phyloP scores from a whole-genome alignment of 1,140 invertebrate species.

The Drosophila orena region DNA sequence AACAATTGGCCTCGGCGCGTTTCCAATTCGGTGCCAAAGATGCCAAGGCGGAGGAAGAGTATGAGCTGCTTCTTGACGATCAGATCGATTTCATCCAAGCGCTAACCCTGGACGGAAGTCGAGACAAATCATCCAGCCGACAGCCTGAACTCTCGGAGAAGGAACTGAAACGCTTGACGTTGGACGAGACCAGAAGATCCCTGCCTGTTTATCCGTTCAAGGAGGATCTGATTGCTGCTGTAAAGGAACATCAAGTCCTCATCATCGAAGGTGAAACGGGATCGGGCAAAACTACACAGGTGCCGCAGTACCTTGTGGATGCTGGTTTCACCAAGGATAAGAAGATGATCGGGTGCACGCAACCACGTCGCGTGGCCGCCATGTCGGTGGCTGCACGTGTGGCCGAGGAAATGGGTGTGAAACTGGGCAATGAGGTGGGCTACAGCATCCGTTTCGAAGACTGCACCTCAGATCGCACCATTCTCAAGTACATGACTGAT shows the following conservation, averaged over 20 bases:
- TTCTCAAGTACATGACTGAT: constrained; percentile 99
- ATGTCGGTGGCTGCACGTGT: constrained; percentile 99
- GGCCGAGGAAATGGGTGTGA: constrained; percentile 99
- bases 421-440: constrained; percentile 99
- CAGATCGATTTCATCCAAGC: constrained; percentile 99
- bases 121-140: constrained; percentile 86
- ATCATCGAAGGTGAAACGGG: constrained; percentile 99
- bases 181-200: constrained; percentile 96
- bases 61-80: constrained; percentile 97
- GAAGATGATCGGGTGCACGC: constrained; percentile 97
- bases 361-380: constrained; percentile 98
- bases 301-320: constrained; percentile 98
- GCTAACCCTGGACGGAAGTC: constrained; percentile 93
- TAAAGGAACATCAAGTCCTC: constrained; percentile 94
- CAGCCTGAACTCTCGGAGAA: constrained; percentile 88
- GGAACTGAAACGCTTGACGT: constrained; percentile 91
- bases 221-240: constrained; percentile 94
- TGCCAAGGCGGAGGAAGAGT: constrained; percentile 90
- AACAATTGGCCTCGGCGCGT: constrained; percentile 96
- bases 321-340: constrained; percentile 93
- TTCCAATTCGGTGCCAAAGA: constrained; percentile 95
- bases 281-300: constrained; percentile 99
- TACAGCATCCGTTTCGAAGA: constrained; percentile 99
- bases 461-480: constrained; percentile 97
- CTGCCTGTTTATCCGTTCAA: constrained; percentile 98